phyloP scores from a whole-genome alignment of 2,113 vertebrate species.

The Tiliqua scincoides region DNA sequence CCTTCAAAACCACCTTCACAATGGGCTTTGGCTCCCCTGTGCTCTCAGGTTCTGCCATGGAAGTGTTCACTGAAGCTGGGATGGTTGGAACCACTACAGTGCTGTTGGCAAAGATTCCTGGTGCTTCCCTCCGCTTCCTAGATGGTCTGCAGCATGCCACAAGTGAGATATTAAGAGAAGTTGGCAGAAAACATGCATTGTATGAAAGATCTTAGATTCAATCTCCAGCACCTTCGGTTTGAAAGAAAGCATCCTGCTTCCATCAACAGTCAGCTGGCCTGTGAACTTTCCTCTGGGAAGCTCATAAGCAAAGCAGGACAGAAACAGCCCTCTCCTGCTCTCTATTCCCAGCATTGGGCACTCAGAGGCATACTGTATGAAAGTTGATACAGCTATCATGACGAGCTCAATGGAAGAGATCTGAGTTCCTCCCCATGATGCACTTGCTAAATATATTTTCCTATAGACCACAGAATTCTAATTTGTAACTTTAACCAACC shows the following conservation, averaged over 20 bases:
- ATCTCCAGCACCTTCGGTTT: not conserved
- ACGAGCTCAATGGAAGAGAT: no score
- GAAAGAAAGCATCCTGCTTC: not conserved
- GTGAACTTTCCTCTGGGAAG: no score
- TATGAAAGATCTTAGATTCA: not conserved
- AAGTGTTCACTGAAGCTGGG: constrained; percentile 61
- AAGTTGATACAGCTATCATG: no score
- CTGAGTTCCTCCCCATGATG: no score
- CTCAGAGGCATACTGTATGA: no score
- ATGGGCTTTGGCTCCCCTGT: constrained; percentile 78
- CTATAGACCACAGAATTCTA: no score
- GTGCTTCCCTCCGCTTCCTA: constrained; percentile 84
- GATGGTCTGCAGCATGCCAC: constrained; percentile 74
- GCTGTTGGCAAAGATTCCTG: constrained; percentile 78
- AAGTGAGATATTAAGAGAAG: not conserved
- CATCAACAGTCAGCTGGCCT: no score
- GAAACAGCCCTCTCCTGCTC: no score
- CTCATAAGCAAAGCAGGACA: no score
- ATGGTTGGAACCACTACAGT: constrained; percentile 72
- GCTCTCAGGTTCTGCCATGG: constrained; percentile 62
- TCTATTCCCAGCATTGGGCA: no score
- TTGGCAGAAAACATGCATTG: not conserved
- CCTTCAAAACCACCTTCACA: constrained; percentile 84
- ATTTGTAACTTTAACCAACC: no score
- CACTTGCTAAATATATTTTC: no score